phyloP scores from a whole-genome alignment of 2,888 invertebrate species.

The Drosophila multiciliata region DNA sequence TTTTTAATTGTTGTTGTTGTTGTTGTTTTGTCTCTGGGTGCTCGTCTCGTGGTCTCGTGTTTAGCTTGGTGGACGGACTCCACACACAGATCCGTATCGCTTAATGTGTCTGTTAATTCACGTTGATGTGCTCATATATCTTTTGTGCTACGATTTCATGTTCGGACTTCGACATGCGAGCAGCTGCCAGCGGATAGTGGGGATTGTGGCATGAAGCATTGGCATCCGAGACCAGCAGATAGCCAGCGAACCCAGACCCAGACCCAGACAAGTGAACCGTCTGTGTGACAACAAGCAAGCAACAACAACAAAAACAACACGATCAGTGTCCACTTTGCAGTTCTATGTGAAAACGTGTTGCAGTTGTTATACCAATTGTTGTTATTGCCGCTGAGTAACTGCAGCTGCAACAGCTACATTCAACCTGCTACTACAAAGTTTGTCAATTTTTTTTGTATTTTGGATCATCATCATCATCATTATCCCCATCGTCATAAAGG shows the following conservation, averaged over 20 bases:
- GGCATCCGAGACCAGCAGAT: conserved; percentile 35
- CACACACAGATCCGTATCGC: conserved; percentile 71
- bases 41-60: conserved; percentile 60
- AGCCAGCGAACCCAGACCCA: conserved; percentile 9
- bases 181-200: conserved; percentile 1
- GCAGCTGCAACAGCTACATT: conserved; percentile 47
- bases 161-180: conserved; percentile 64
- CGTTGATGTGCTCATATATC: conserved; percentile 80
- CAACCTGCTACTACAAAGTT: conserved; percentile 64
- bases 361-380: conserved; percentile 46
- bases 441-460: conserved; percentile 18
- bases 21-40: conserved; percentile 13
- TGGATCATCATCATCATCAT: conserved; percentile 21
- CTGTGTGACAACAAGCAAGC: conserved; percentile 37
- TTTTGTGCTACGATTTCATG: conserved; percentile 74
- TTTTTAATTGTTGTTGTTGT: conserved; percentile 17
- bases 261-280: conserved; percentile 38
- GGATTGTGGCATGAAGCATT: conserved; percentile 3
- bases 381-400: conserved; percentile 22
- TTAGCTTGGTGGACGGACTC: conserved; percentile 48
- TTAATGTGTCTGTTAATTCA: conserved; percentile 81
- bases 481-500: conserved; percentile 22
- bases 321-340: conserved; percentile 52
- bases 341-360: conserved; percentile 62
- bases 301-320: conserved; percentile 1